A percentile compares a stretch with the other conserved stretches of the same genome.
These are phyloP conservation scores for Acinonyx jubatus DNA, from an alignment of 2,113 vertebrate genomes.

Conservation along the genomic window DNA sequence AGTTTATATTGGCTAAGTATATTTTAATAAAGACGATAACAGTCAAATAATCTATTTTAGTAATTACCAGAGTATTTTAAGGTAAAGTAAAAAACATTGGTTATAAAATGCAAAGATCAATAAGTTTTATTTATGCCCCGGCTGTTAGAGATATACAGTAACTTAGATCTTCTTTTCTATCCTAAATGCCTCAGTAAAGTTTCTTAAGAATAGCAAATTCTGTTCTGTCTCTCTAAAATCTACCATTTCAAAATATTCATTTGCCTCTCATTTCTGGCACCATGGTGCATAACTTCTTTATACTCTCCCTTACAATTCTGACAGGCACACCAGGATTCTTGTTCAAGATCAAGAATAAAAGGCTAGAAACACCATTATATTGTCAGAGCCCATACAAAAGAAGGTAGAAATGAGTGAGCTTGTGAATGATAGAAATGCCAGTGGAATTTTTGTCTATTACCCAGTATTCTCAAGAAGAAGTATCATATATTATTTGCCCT, in stretches of 20 bases:
- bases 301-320: conserved; percentile 37
- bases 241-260: neutral
- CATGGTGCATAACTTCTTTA: conserved; percentile 9
- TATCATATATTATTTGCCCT: conserved; percentile 15
- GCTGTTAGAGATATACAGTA: neutral
- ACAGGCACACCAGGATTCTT: conserved; percentile 42
- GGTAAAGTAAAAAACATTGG: neutral
- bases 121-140: neutral
- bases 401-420: neutral
- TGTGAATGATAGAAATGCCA: conserved; percentile 21
- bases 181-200: neutral
- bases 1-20: conserved; percentile 73
- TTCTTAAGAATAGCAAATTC: conserved; percentile 20
- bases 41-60: neutral
- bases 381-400: conserved; percentile 1
- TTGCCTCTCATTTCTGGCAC: neutral
- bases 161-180: neutral
- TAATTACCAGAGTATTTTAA: neutral
- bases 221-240: neutral
- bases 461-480: conserved; percentile 11
- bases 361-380: neutral
- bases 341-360: conserved; percentile 56
- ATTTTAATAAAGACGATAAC: conserved; percentile 5
- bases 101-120: neutral
- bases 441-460: neutral